Evolutionary conservation across 2,113 vertebrate species (phyloP).

Genomic region (Triplophysa rosa): DNA sequence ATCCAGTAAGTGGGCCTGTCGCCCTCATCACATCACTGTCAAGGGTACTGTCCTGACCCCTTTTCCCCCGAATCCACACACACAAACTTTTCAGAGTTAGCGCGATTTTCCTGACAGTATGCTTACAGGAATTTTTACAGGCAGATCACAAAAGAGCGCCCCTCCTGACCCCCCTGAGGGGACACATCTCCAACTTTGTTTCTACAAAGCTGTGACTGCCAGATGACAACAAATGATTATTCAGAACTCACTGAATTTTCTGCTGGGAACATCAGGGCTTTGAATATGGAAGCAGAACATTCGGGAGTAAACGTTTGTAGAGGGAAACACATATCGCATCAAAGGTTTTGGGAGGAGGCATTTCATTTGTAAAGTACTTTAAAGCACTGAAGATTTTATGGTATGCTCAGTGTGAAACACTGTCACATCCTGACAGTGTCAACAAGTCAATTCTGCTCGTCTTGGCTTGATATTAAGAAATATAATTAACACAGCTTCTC

Average conservation of each 20-base stretch:
- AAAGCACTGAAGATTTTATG: background rate
- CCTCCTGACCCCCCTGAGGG: conserved; percentile 24
- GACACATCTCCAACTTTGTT: conserved; percentile 37
- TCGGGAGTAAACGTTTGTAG: background rate
- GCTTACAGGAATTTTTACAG: conserved; percentile 32
- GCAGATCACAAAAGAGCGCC: background rate
- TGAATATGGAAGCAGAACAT: background rate
- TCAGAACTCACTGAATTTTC: background rate
- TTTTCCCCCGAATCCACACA: conserved; percentile 54
- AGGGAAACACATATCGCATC: background rate
- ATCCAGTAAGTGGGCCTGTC: no score
- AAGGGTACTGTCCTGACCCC: conserved; percentile 75
- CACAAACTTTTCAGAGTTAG: conserved; percentile 34
- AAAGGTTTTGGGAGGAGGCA: background rate
- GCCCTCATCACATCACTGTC: conserved; percentile 61
- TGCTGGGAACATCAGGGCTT: background rate
- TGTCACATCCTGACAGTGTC: conserved; percentile 19
- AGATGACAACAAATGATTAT: conserved; percentile 41
- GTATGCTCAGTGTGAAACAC: background rate
- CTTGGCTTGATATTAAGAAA: conserved; percentile 25
- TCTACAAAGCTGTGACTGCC: conserved; percentile 38
- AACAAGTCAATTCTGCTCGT: conserved; percentile 9
- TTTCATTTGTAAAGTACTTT: background rate
- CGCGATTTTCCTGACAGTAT: conserved; percentile 28
- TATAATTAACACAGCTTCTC: conserved; percentile 18